Percentiles rank a stretch among this genome's conserved stretches.
These are phyloP conservation scores for Tetanocera ferruginea DNA, from an alignment of 2,888 invertebrate species.

Conservation along the genomic window DNA sequence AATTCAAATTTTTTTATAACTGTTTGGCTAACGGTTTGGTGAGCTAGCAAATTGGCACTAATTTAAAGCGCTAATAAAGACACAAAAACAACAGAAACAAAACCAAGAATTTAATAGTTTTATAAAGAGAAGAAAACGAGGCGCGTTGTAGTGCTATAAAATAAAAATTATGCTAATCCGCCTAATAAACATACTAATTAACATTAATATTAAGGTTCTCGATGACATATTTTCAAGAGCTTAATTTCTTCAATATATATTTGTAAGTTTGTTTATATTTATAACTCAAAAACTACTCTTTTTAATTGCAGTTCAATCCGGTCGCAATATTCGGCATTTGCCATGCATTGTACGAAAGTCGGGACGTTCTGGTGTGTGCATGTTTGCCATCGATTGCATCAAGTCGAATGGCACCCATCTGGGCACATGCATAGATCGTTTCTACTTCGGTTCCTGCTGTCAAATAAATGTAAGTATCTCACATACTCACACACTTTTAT, in stretches of 20 bases:
- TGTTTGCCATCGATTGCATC: conserved; percentile 94
- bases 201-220: too few relatives aligned
- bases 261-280: too few relatives aligned
- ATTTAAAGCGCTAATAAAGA: conserved; percentile 57
- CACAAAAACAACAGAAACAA: conserved; percentile 53
- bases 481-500: background rate
- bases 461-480: conserved; percentile 74
- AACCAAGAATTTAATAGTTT: background rate
- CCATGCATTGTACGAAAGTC: conserved; percentile 88
- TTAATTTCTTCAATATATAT: too few relatives aligned
- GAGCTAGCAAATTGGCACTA: conserved; percentile 58
- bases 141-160: background rate
- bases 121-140: background rate
- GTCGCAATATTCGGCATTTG: conserved; percentile 89
- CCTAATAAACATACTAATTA: too few relatives aligned
- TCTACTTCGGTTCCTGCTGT: conserved; percentile 94
- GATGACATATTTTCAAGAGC: too few relatives aligned
- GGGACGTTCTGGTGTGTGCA: conserved; percentile 86
- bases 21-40: conserved; percentile 59
- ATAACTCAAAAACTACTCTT: too few relatives aligned
- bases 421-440: conserved; percentile 92
- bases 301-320: conserved; percentile 79
- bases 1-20: conserved; percentile 62
- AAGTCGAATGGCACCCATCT: conserved; percentile 92
- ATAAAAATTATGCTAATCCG: background rate